Percentiles rank a stretch among this genome's conserved stretches.
phyloP scores from a whole-genome alignment of 2,888 invertebrate genomes.

The Rhagophthalmus giganteus region DNA sequence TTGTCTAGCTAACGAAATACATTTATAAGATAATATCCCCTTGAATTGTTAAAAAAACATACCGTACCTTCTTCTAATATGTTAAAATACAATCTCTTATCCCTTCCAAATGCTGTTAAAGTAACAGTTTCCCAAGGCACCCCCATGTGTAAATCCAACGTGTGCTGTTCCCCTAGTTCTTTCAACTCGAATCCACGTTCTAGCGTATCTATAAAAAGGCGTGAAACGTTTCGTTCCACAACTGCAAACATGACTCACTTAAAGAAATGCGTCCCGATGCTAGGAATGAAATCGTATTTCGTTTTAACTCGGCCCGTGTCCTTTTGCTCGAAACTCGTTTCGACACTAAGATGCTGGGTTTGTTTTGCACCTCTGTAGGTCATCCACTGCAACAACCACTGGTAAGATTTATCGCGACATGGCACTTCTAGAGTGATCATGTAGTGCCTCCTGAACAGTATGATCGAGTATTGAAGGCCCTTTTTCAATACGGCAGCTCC shows the following conservation, averaged over 20 bases:
- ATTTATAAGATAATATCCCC: not conserved
- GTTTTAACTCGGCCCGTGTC: slow-evolving; percentile 91
- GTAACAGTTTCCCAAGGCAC: slow-evolving; percentile 95
- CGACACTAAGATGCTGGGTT: slow-evolving; percentile 95
- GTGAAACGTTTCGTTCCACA: no score
- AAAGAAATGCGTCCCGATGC: slow-evolving; percentile 91
- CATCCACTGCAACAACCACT: slow-evolving; percentile 96
- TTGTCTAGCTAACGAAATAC: slow-evolving; percentile 67
- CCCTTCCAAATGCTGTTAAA: slow-evolving; percentile 85
- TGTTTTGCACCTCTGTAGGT: slow-evolving; percentile 81
- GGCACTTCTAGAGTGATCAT: slow-evolving; percentile 97
- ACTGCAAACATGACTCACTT: no score
- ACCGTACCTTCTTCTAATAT: slow-evolving; percentile 86
- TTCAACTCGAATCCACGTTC: slow-evolving; percentile 90
- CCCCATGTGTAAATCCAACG: slow-evolving; percentile 91
- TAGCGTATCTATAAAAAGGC: slow-evolving; percentile 69
- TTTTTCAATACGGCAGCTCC: slow-evolving; percentile 84
- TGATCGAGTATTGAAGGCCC: slow-evolving; percentile 72
- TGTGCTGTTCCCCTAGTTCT: slow-evolving; percentile 89
- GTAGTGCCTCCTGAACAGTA: slow-evolving; percentile 82
- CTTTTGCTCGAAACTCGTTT: slow-evolving; percentile 89
- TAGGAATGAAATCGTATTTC: slow-evolving; percentile 93
- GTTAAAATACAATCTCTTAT: slow-evolving; percentile 80
- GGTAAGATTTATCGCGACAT: slow-evolving; percentile 94
- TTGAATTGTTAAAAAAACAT: not conserved